Conservation (phyloP, 2,888 invertebrate species). For the Exephanes ischioxanthus region DNA sequence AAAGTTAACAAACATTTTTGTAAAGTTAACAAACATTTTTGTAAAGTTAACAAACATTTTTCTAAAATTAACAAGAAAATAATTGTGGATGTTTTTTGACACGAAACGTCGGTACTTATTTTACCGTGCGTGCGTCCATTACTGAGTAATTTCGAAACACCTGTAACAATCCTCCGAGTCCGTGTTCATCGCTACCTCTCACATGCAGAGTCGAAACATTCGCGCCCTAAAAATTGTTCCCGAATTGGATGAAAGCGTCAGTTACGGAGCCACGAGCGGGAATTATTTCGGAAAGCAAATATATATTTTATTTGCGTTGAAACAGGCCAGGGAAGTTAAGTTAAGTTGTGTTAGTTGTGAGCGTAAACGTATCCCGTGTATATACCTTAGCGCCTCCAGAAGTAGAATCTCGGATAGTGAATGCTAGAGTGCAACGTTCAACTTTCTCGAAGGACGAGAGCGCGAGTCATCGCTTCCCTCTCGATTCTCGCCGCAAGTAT, state of each 20-base stretch:
- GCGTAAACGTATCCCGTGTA: slow-evolving; percentile 27
- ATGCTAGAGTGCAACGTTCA: slow-evolving; percentile 65
- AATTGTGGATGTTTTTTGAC: too few species aligned
- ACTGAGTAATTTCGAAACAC: slow-evolving; percentile 63
- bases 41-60: too few species aligned
- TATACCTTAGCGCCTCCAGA: slow-evolving; percentile 43
- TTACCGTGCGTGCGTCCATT: slow-evolving; percentile 63
- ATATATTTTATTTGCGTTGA: not conserved
- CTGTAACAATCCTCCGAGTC: slow-evolving; percentile 42
- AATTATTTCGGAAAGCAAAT: not conserved
- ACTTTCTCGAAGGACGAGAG: slow-evolving; percentile 69
- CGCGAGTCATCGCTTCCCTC: slow-evolving; percentile 61
- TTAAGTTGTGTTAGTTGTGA: not conserved
- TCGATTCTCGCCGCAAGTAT: slow-evolving; percentile 60
- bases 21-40: too few species aligned
- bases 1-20: too few species aligned
- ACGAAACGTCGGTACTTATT: too few species aligned
- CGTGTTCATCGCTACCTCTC: slow-evolving; percentile 36
- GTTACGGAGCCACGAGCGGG: not conserved
- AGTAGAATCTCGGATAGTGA: slow-evolving; percentile 47
- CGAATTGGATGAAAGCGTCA: not conserved
- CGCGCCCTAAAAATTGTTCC: not conserved
- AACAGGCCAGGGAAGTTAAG: not conserved
- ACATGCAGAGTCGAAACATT: slow-evolving; percentile 41
- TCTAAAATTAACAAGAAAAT: too few species aligned